A percentile compares a stretch with the other conserved stretches of the same genome.
These are phyloP conservation scores for Probosciger aterrimus DNA, from an alignment of 2,113 vertebrate genomes.

Conservation along the genomic window DNA sequence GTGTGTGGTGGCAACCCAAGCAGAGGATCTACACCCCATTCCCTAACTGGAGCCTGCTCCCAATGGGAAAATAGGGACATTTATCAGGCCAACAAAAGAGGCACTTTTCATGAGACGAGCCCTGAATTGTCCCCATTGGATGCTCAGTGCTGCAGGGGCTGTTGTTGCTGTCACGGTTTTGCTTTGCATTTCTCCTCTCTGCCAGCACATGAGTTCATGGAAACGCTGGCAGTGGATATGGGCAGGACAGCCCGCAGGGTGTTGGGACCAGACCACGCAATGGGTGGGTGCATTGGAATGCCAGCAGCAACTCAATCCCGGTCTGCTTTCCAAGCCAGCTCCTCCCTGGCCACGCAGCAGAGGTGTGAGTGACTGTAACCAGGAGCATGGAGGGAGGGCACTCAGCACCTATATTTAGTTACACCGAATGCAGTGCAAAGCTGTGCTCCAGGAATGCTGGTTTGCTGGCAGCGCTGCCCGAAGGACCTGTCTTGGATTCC, in stretches of 20 bases:
- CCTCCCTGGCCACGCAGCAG: neutral
- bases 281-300: neutral
- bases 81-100: neutral
- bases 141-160: neutral
- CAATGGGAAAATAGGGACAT: neutral
- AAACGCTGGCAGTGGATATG: neutral
- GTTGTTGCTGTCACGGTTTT: neutral
- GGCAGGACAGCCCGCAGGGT: neutral
- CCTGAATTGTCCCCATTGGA: accelerated
- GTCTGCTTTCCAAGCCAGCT: neutral
- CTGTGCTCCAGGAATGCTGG: neutral
- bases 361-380: accelerated
- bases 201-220: neutral
- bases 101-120: neutral
- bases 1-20: neutral
- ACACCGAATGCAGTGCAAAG: neutral
- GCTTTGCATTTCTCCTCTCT: neutral
- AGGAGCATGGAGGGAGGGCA: neutral
- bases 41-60: neutral
- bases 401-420: accelerated
- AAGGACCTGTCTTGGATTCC: neutral
- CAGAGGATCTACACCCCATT: neutral
- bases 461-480: neutral
- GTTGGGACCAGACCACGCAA: neutral
- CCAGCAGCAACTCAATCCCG: neutral